Evolutionary conservation across 35 echinoderm and acorn worm species (phyloP).

Genomic region (Ophiothrix spiculata): DNA sequence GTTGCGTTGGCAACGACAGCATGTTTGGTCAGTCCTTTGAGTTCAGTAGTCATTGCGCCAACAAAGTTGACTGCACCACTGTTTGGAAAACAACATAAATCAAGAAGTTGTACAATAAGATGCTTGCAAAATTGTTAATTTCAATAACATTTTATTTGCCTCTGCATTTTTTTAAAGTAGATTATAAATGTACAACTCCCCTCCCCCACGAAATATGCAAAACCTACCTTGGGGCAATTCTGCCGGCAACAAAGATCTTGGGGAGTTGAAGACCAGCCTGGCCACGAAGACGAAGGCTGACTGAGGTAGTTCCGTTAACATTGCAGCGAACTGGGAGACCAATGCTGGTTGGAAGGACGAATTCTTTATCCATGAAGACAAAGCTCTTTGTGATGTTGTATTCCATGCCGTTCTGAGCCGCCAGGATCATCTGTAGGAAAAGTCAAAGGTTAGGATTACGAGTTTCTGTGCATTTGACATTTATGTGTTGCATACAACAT

Average conservation of each 20-base stretch:
- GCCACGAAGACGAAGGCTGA: slow-evolving; percentile 65
- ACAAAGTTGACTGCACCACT: slow-evolving; percentile 77
- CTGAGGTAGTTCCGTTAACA: slow-evolving; percentile 72
- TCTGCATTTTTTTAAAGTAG: too few relatives aligned
- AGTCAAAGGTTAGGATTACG: too few relatives aligned
- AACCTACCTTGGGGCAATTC: slow-evolving; percentile 79
- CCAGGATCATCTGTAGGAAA: too few relatives aligned
- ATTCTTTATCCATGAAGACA: slow-evolving; percentile 72
- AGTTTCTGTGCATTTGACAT: too few relatives aligned
- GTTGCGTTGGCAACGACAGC: slow-evolving; percentile 75
- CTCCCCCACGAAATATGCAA: too few relatives aligned
- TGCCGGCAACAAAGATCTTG: slow-evolving; percentile 51
- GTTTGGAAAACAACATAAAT: too few relatives aligned
- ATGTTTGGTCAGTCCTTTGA: slow-evolving; percentile 56
- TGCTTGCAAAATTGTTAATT: too few relatives aligned
- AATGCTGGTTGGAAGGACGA: slow-evolving; percentile 80
- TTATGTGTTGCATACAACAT: too few relatives aligned
- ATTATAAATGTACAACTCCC: too few relatives aligned
- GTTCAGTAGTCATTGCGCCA: slow-evolving; percentile 72
- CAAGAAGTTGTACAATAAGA: too few relatives aligned
- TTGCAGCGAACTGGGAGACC: slow-evolving; percentile 93
- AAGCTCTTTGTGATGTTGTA: slow-evolving; percentile 76
- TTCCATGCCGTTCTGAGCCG: slow-evolving; percentile 60
- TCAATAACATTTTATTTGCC: too few relatives aligned
- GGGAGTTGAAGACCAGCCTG: slow-evolving; percentile 50